These are phyloP conservation scores for Ridgeia piscesae DNA, from an alignment of 1,140 invertebrate species.

Conservation along the genomic window DNA sequence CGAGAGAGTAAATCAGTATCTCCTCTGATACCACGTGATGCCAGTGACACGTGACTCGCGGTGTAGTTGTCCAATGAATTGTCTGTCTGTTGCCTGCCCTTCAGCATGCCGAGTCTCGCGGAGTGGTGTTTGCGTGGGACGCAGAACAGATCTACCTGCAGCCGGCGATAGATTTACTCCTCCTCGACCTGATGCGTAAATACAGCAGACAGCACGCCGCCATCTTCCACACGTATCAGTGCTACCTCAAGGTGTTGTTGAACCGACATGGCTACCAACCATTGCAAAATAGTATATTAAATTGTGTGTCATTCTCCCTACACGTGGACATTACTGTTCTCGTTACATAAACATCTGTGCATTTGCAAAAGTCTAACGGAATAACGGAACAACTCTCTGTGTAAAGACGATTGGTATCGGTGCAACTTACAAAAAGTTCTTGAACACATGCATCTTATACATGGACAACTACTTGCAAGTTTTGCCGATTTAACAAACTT, in stretches of 20 bases:
- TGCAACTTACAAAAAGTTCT: too few relatives aligned
- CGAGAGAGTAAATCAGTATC: not conserved
- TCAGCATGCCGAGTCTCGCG: conserved; percentile 24
- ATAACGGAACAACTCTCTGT: too few relatives aligned
- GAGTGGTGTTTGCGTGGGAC: conserved; percentile 47
- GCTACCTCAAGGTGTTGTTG: conserved; percentile 48
- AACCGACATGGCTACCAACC: not conserved
- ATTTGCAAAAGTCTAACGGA: too few relatives aligned
- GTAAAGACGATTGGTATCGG: too few relatives aligned
- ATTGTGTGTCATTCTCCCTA: too few relatives aligned
- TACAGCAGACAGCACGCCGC: conserved; percentile 40
- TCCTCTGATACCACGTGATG: not conserved
- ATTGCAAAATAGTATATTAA: too few relatives aligned
- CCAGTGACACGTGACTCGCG: not conserved
- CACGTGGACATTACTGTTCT: too few relatives aligned
- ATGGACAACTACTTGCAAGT: too few relatives aligned
- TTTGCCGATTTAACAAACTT: too few relatives aligned
- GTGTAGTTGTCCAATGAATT: not conserved
- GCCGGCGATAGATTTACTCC: conserved; percentile 46
- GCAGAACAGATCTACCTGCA: conserved; percentile 56
- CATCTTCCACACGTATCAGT: conserved; percentile 52
- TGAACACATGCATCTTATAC: too few relatives aligned
- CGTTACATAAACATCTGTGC: too few relatives aligned
- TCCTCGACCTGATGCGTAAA: conserved; percentile 47
- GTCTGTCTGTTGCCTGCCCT: not conserved